Percentiles rank a stretch among this genome's conserved stretches.
phyloP scores from a whole-genome alignment of 2,888 invertebrate species.

The Dynastes hyllus region DNA sequence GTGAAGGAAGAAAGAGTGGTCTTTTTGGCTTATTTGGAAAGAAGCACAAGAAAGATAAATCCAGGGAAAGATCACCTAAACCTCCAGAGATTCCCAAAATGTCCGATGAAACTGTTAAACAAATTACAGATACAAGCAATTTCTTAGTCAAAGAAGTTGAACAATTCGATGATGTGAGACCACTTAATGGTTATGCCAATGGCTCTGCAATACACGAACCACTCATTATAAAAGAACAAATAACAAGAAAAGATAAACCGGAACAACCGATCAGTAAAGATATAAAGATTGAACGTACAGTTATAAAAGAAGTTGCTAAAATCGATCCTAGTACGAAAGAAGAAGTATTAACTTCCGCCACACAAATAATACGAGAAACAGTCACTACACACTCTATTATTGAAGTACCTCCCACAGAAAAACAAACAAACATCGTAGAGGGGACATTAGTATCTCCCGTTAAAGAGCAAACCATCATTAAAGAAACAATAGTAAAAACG shows the following conservation, averaged over 20 bases:
- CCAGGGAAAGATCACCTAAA: constrained; percentile 38
- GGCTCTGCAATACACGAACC: constrained; percentile 33
- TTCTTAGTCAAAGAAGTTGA: constrained; percentile 62
- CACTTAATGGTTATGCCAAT: constrained; percentile 43
- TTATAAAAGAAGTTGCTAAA: constrained; percentile 35
- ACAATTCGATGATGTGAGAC: constrained; percentile 57
- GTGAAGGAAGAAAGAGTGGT: constrained; percentile 56
- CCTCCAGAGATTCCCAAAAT: constrained; percentile 28
- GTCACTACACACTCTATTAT: constrained; percentile 20
- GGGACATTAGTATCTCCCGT: neutral
- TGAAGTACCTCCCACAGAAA: constrained; percentile 1
- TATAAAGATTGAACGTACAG: constrained; percentile 9
- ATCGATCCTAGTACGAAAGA: constrained; percentile 25
- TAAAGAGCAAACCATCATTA: constrained; percentile 9
- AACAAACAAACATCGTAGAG: neutral
- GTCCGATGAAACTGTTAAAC: constrained; percentile 46
- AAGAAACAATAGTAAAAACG: constrained; percentile 28
- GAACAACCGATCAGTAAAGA: constrained; percentile 19
- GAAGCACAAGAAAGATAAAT: constrained; percentile 55
- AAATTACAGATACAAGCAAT: constrained; percentile 58
- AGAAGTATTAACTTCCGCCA: constrained; percentile 29
- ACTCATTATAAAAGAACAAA: constrained; percentile 35
- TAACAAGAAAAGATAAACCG: constrained; percentile 21
- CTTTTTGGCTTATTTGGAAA: constrained; percentile 59
- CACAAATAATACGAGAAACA: constrained; percentile 33